Evolutionary conservation across 1,140 invertebrate species (phyloP).

Genomic region (Paraescarpia echinospica): DNA sequence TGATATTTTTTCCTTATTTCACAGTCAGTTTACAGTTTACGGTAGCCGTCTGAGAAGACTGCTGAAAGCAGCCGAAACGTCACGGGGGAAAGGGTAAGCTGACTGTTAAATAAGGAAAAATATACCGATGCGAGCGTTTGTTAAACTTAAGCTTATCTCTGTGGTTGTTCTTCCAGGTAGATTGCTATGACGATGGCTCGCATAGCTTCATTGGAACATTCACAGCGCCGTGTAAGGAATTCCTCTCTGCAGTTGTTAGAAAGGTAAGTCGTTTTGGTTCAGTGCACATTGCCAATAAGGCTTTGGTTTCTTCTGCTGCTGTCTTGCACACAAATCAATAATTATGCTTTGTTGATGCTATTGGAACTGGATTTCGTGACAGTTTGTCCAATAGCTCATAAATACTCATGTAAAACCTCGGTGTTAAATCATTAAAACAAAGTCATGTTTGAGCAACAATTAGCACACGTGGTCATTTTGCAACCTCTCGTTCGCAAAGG

Average conservation of each 20-base stretch:
- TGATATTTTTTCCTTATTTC: too few relatives aligned
- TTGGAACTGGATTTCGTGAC: neutral
- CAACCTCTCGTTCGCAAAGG: neutral
- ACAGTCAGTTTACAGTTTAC: too few relatives aligned
- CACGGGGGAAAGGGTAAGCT: too few relatives aligned
- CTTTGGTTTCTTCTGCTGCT: neutral
- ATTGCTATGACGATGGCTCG: constrained; percentile 60
- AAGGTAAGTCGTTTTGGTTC: neutral
- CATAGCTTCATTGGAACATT: constrained; percentile 60
- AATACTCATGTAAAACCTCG: neutral
- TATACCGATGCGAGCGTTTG: too few relatives aligned
- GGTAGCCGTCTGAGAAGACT: too few relatives aligned
- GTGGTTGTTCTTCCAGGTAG: constrained; percentile 39
- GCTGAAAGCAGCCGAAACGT: too few relatives aligned
- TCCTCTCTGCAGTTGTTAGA: constrained; percentile 41
- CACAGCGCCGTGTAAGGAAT: constrained; percentile 50
- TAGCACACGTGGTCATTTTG: neutral
- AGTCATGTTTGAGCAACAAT: too few relatives aligned
- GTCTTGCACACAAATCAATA: neutral
- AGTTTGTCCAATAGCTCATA: too few relatives aligned
- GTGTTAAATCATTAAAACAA: too few relatives aligned
- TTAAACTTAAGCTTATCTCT: too few relatives aligned
- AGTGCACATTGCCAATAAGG: neutral
- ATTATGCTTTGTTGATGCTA: neutral
- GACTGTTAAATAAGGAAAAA: too few relatives aligned